Evolutionary conservation across 1,140 invertebrate species (phyloP).

Genomic region (Antheraea pernyi): DNA sequence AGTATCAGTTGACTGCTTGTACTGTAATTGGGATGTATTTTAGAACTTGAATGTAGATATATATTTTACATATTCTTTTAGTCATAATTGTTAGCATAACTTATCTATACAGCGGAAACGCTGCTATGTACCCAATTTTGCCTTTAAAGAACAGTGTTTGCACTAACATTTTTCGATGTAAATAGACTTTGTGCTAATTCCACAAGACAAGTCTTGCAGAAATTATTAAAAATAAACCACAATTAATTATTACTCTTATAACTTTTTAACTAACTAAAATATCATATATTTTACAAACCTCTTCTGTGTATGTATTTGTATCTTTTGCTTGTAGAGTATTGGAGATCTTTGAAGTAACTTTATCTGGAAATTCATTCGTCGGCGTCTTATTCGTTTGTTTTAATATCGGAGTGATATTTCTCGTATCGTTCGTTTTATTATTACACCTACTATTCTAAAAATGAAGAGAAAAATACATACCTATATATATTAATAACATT

Average conservation of each 20-base stretch:
- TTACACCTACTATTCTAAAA: slow-evolving; percentile 53
- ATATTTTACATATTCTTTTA: too few species aligned
- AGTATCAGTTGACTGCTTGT: slow-evolving; percentile 55
- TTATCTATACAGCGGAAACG: too few species aligned
- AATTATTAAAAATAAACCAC: not conserved
- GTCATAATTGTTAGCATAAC: too few species aligned
- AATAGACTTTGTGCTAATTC: too few species aligned
- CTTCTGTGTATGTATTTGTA: slow-evolving; percentile 28
- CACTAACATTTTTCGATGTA: too few species aligned
- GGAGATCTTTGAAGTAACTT: slow-evolving; percentile 24
- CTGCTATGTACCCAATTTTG: too few species aligned
- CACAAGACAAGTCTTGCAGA: too few species aligned
- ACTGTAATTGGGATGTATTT: slow-evolving; percentile 27
- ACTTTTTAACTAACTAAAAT: too few species aligned
- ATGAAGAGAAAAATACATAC: slow-evolving; percentile 21
- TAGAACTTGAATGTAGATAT: too few species aligned
- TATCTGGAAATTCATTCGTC: slow-evolving; percentile 31
- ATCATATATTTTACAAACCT: slow-evolving; percentile 24
- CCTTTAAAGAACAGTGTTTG: too few species aligned
- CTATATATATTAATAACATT: not conserved
- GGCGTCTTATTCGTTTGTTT: slow-evolving; percentile 33
- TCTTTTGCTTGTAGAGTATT: slow-evolving; percentile 30
- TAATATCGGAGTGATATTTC: slow-evolving; percentile 29
- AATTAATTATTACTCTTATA: too few species aligned
- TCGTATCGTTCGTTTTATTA: slow-evolving; percentile 52